Evolutionary conservation across 1,140 invertebrate species (phyloP).

Genomic region (Physella acuta): DNA sequence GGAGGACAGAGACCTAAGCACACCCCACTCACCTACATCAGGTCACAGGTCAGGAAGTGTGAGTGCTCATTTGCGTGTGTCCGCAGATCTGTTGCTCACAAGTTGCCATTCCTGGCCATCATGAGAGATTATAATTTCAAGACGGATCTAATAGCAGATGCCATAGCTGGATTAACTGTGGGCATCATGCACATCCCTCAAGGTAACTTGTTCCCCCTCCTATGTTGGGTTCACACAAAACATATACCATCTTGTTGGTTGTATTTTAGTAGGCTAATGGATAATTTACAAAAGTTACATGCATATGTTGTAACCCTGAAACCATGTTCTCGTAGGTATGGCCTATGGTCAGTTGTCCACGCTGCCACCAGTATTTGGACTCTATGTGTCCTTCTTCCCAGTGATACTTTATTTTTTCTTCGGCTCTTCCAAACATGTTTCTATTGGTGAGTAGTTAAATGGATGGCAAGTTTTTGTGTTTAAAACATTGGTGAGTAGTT

Average conservation of each 20-base stretch:
- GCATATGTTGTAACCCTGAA: too few species aligned
- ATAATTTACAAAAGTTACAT: too few species aligned
- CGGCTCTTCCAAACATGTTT: conserved; percentile 60
- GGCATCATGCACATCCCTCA: conserved; percentile 65
- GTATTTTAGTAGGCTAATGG: too few species aligned
- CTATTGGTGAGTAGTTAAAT: conserved; percentile 50
- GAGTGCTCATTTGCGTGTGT: conserved; percentile 42
- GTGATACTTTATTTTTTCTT: conserved; percentile 61
- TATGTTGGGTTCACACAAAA: too few species aligned
- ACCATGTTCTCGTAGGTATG: conserved; percentile 48
- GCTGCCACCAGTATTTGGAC: conserved; percentile 57
- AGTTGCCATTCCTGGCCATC: conserved; percentile 54
- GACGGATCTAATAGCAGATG: conserved; percentile 54
- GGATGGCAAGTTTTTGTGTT: too few species aligned
- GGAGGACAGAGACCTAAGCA: conserved; percentile 26
- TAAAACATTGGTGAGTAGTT: too few species aligned
- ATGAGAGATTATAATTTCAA: conserved; percentile 54
- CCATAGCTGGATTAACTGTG: conserved; percentile 62
- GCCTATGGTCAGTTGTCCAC: conserved; percentile 58
- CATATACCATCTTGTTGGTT: too few species aligned
- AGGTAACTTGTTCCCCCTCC: too few species aligned
- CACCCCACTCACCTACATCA: conserved; percentile 30
- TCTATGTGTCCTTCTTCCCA: conserved; percentile 62
- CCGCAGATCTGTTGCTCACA: conserved; percentile 36
- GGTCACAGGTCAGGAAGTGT: conserved; percentile 38